Evolutionary conservation across 2,888 invertebrate genomes (phyloP), one percentile per base, ranked within the genome.

Genomic region (Drosophila kanekoi): DNA sequence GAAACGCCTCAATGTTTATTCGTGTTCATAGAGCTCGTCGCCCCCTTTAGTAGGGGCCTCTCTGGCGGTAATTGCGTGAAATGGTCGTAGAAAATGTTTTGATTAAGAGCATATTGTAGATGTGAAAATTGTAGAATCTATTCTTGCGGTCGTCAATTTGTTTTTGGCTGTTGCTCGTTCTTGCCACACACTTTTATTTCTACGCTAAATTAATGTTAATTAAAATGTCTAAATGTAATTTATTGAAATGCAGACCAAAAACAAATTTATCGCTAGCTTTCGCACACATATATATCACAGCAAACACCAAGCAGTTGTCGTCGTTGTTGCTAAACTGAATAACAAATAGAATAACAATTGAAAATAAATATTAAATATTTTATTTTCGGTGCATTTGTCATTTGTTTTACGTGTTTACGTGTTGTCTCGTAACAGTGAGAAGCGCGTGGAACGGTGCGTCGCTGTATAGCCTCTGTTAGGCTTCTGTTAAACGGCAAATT

Each of bases 131-230:
- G 56, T 58, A n/a, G 47, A 62, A 63, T 66, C 75, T 75, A 81
- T 74, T 72, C 58, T 64, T n/a, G 71, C 23, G 62, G 14, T 58
- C 53, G 38, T 37, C 48, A 60, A 56, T 73, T 67, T 49, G 53
- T 60, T 44, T 10, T 61, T 65, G 54, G 23, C 38, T 57, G 14
- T 49, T 49, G 38, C 28, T 54, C 37, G 41, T 45, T 64, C 47
- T 56, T 40, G 51, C 13, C 37, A 47, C 59, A 44, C 65, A 48
- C 57, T 53, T 65, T 65, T 65, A 73, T 66, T 77, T 72, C 58
- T 44, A 81, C 80, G 87, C 86, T 70, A 75, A 80, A 85, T 87
- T 87, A 74, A 71, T 85, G 74, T 85, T 87, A 85, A 85, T 85
- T 85, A 87, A 82, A 79, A 78, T 76, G 77, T 77, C 72, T 69